These are phyloP conservation scores for Pyrrhia umbra DNA, from an alignment of 2,888 invertebrate species.

Conservation along the genomic window DNA sequence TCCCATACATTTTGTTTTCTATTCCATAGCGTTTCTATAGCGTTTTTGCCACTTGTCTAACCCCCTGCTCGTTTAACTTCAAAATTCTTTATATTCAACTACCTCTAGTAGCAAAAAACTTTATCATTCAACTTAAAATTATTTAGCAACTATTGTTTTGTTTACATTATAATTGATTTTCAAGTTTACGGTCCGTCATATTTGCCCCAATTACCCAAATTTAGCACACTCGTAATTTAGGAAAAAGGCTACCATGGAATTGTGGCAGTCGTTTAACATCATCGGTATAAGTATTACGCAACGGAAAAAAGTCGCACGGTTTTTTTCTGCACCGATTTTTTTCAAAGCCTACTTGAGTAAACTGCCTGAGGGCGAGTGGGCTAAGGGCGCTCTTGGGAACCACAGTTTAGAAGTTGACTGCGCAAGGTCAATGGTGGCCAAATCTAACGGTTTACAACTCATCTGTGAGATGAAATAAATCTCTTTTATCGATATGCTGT, in stretches of 20 bases:
- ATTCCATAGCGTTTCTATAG: no score
- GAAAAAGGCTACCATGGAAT: background rate
- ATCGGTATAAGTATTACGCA: constrained; percentile 22
- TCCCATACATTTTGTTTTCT: no score
- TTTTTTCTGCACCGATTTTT: constrained; percentile 41
- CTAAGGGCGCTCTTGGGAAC: constrained; percentile 58
- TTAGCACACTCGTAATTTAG: background rate
- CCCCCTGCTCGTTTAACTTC: no score
- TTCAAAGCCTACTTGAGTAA: constrained; percentile 54
- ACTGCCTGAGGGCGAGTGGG: constrained; percentile 47
- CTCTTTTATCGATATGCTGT: constrained; percentile 8
- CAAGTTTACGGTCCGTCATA: no score
- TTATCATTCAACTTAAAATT: background rate
- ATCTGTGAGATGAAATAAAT: constrained; percentile 39
- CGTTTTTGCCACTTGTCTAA: no score
- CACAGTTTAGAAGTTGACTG: constrained; percentile 45
- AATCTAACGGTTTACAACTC: constrained; percentile 45
- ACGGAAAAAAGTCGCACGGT: constrained; percentile 17
- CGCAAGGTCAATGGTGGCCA: constrained; percentile 45
- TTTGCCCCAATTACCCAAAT: background rate
- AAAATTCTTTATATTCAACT: background rate
- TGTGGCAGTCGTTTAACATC: constrained; percentile 15
- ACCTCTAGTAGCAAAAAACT: background rate
- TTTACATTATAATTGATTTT: no score
- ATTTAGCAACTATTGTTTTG: no score